Evolutionary conservation across 1,140 invertebrate species (phyloP).

Genomic region (Ooceraea biroi): DNA sequence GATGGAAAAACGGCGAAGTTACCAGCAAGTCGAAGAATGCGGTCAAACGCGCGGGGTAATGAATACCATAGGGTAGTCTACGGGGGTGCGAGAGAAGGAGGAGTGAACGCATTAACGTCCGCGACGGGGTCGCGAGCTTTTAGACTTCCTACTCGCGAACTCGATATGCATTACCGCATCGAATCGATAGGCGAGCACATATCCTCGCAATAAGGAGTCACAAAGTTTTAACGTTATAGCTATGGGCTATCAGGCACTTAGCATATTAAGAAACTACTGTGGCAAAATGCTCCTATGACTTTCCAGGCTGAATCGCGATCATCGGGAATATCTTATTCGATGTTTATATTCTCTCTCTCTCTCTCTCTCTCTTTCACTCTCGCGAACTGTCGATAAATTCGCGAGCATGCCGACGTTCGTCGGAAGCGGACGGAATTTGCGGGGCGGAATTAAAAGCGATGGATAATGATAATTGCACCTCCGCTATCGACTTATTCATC

Average conservation of each 20-base stretch:
- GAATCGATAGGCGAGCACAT: constrained; percentile 3
- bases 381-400: constrained; percentile 21
- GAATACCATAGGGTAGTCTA: background rate
- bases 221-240: constrained; percentile 54
- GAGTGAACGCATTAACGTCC: constrained; percentile 27
- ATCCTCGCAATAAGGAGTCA: constrained; percentile 57
- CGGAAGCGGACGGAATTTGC: constrained; percentile 31
- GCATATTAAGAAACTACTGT: constrained; percentile 57
- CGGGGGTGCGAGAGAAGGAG: background rate
- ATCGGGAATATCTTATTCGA: constrained; percentile 1
- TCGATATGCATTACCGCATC: constrained; percentile 20
- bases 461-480: constrained; percentile 54
- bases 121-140: constrained; percentile 23
- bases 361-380: no score
- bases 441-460: constrained; percentile 43
- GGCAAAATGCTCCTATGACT: background rate
- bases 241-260: constrained; percentile 51
- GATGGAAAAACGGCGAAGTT: constrained; percentile 34
- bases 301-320: constrained; percentile 17
- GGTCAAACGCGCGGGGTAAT: constrained; percentile 10
- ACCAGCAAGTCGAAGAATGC: constrained; percentile 25
- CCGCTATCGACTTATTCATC: constrained; percentile 39
- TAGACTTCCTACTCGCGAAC: constrained; percentile 13
- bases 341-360: no score
- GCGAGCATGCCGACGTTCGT: background rate